Percentiles rank a stretch among this genome's conserved stretches.
Conservation (phyloP, 2,888 invertebrate genomes). For the Watsonalla binaria region DNA sequence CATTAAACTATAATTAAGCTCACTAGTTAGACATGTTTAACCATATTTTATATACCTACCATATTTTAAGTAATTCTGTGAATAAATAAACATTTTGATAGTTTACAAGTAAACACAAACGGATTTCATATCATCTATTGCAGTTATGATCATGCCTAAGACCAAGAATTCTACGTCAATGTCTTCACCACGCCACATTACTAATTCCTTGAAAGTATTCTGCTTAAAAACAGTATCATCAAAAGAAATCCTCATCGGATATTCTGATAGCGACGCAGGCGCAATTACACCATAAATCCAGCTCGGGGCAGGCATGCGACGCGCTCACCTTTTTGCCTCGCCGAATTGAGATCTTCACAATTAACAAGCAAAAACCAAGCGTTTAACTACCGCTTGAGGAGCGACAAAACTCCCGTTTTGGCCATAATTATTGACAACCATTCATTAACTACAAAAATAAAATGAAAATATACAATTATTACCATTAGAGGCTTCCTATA, state of each 20-base stretch:
- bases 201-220: not conserved
- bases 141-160: not conserved
- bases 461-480: not conserved
- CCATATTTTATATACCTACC: too few relatives aligned
- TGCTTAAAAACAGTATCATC: not conserved
- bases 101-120: too few relatives aligned
- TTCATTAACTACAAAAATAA: conserved; percentile 1
- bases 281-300: conserved; percentile 2
- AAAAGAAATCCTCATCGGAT: not conserved
- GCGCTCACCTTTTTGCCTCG: conserved; percentile 4
- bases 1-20: too few relatives aligned
- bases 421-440: conserved; percentile 1
- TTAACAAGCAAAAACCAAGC: conserved; percentile 30
- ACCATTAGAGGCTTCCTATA: not conserved
- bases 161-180: not conserved
- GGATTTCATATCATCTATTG: too few relatives aligned
- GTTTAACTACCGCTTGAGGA: not conserved
- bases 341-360: conserved; percentile 32
- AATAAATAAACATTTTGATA: too few relatives aligned
- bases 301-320: not conserved
- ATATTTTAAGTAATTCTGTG: too few relatives aligned
- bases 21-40: too few relatives aligned
- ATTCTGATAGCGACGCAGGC: not conserved
- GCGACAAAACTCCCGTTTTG: conserved; percentile 2
- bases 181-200: not conserved